Conservation (phyloP, 1,140 invertebrate species). For the Monomorium pharaonis region DNA sequence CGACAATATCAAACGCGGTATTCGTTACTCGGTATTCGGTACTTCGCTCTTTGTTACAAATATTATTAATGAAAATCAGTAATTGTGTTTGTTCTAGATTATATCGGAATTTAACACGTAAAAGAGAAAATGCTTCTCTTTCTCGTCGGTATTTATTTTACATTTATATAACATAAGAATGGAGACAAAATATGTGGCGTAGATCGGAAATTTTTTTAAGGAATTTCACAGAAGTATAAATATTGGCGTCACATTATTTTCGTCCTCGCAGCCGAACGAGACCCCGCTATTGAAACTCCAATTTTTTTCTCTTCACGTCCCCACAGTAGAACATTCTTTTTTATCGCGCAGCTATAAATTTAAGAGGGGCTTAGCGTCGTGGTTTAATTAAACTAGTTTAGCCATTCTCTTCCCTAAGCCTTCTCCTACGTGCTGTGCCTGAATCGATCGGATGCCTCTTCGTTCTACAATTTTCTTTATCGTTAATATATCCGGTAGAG, state of each 20-base stretch:
- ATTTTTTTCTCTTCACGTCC: constrained; percentile 40
- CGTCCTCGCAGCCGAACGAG: constrained; percentile 33
- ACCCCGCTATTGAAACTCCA: constrained; percentile 68
- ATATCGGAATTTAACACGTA: not conserved
- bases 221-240: constrained; percentile 47
- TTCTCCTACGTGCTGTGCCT: constrained; percentile 32
- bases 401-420: constrained; percentile 58
- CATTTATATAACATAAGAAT: not conserved
- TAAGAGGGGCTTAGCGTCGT: constrained; percentile 69
- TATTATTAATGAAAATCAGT: not conserved
- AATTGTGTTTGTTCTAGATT: not conserved
- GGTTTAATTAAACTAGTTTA: constrained; percentile 80
- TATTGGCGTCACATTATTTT: constrained; percentile 63
- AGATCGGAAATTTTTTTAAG: not conserved
- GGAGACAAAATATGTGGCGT: not conserved
- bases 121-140: not conserved
- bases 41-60: not conserved
- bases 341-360: constrained; percentile 76
- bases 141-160: not conserved
- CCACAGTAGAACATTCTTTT: constrained; percentile 60
- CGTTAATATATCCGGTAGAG: not conserved
- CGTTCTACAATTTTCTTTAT: constrained; percentile 51
- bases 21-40: too few relatives aligned
- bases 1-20: not conserved
- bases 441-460: constrained; percentile 57